Conservation (phyloP, 2,113 vertebrate species). For the Saimiri boliviensis region DNA sequence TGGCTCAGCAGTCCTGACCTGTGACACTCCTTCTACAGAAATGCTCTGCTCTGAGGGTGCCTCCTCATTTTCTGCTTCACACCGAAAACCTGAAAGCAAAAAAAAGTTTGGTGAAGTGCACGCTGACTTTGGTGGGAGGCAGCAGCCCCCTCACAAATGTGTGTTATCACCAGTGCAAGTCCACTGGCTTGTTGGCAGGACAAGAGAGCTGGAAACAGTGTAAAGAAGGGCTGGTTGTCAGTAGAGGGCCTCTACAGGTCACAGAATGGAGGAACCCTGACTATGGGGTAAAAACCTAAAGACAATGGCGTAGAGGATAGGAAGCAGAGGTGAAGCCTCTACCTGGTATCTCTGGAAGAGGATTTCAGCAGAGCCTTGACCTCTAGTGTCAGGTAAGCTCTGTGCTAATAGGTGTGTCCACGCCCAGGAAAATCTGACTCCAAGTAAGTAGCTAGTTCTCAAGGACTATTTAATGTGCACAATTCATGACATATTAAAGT, state of each 20-base stretch:
- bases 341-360: neutral
- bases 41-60: neutral
- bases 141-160: neutral
- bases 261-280: neutral
- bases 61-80: neutral
- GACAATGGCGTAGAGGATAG: accelerated
- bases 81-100: constrained; percentile 58
- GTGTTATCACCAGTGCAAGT: neutral
- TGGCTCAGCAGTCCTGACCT: neutral
- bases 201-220: neutral
- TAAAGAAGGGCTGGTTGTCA: neutral
- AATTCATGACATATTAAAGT: neutral
- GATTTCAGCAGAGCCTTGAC: neutral
- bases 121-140: neutral
- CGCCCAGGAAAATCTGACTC: neutral
- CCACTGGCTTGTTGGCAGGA: neutral
- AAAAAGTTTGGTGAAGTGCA: neutral
- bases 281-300: neutral
- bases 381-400: neutral
- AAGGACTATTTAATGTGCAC: neutral
- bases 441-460: neutral
- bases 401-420: neutral
- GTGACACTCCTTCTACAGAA: neutral
- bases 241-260: neutral
- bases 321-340: neutral